These are phyloP conservation scores for Drosophila fungiperda DNA, from an alignment of 2,888 invertebrate species.

Conservation along the genomic window DNA sequence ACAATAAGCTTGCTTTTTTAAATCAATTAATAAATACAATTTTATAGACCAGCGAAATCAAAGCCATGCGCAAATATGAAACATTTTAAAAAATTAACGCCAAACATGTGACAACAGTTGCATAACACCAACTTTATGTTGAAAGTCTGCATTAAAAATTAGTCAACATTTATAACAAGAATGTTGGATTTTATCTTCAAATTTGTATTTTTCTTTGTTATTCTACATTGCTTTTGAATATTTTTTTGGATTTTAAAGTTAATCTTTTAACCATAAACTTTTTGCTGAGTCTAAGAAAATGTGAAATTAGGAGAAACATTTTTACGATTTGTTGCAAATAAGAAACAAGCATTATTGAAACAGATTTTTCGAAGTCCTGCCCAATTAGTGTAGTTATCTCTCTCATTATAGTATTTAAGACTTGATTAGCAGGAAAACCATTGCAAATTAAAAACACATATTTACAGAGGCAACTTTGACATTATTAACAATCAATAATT, in stretches of 20 bases:
- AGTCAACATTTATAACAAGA: background rate
- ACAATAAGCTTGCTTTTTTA: slow-evolving; percentile 17
- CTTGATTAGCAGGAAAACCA: background rate
- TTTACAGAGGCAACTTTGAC: background rate
- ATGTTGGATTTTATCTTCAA: background rate
- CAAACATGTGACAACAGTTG: slow-evolving; percentile 35
- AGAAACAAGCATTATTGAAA: background rate
- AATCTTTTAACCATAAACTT: too few relatives aligned
- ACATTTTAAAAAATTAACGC: slow-evolving; percentile 35
- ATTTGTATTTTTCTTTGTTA: background rate
- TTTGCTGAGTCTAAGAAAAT: background rate
- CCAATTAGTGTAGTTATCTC: background rate
- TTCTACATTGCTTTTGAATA: background rate
- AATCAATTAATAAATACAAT: slow-evolving; percentile 22
- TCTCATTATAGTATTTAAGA: background rate
- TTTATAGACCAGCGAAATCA: slow-evolving; percentile 41
- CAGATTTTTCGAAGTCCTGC: background rate
- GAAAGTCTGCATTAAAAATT: background rate
- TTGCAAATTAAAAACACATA: background rate
- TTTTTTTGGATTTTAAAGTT: background rate
- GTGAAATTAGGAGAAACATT: background rate
- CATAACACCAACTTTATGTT: slow-evolving; percentile 18
- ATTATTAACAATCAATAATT: background rate
- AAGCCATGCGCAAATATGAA: slow-evolving; percentile 58
- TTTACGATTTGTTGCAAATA: background rate